Conservation (phyloP, 2,888 invertebrate genomes). For the Malthinus seriepunctatus region DNA sequence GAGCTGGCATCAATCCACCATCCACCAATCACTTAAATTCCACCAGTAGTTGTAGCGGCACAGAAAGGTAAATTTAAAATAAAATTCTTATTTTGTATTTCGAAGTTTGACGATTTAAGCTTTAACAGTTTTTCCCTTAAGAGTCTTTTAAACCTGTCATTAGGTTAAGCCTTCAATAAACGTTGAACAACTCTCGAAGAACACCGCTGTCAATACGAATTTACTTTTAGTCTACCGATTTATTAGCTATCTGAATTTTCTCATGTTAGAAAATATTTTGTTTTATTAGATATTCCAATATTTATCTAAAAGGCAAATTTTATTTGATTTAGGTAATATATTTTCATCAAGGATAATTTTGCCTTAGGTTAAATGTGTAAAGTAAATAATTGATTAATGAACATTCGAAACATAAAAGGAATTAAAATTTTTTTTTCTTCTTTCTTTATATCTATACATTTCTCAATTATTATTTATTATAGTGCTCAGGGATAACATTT, state of each 20-base stretch:
- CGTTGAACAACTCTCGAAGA: conserved; percentile 1
- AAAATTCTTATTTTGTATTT: background rate
- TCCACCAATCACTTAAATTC: conserved; percentile 66
- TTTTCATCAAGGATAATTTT: too few species aligned
- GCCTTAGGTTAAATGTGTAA: too few species aligned
- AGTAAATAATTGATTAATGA: too few species aligned
- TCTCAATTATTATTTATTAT: too few species aligned
- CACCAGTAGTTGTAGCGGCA: conserved; percentile 67
- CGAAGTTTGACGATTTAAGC: background rate
- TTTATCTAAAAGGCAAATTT: too few species aligned
- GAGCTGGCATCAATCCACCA: conserved; percentile 59
- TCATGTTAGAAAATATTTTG: too few species aligned
- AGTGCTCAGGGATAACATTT: too few species aligned
- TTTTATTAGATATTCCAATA: too few species aligned
- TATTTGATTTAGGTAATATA: too few species aligned
- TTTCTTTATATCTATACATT: too few species aligned
- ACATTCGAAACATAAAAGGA: too few species aligned
- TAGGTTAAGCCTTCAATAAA: conserved; percentile 9
- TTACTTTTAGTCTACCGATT: conserved; percentile 9
- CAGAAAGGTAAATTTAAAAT: conserved; percentile 61
- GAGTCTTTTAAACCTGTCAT: conserved; percentile 12
- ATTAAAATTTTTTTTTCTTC: too few species aligned
- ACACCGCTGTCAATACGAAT: conserved; percentile 3
- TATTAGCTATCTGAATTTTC: conserved; percentile 2
- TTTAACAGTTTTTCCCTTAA: conserved; percentile 7